Base-by-base conservation (phyloP, 2,113 vertebrate species). In the Chloroceryle aenea region DNA sequence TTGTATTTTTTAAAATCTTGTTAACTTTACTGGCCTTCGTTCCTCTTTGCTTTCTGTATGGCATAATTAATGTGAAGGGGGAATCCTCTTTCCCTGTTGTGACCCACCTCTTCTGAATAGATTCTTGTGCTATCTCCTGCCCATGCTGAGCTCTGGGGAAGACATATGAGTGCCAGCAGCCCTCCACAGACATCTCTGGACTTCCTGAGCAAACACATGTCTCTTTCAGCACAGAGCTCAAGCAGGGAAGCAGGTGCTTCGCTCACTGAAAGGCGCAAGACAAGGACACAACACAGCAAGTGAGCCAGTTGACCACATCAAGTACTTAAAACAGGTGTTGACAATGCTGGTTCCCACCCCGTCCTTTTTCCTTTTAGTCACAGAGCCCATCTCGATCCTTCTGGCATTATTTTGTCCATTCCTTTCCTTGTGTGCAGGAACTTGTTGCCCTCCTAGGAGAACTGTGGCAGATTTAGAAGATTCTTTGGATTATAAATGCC, bases 11-110 rank as follows among this genome's bases (percentile, higher is more conserved):
- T 81, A 91, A 53, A 45, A 26, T 95, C 88, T 64, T 67, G 88
- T 97, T 97, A 97, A 97, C 97, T 97, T 84, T 75, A 97, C 97
- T 98, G 96, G 97, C 95, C 93, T 98, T 97, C 91, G 81, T 97
- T 96, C 96, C 96, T 94, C 63, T 97, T 94, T 96, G 97, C 98
- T 98, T 88, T 97, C 96, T 97, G 92, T 97, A 93, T 95, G 97
- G 96, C 93, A 14, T 97, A 95, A 98, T 97, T 98, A 97, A 98
- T 73, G 81, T 77, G 85, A 95, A 96, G 92, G 89, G 91, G 92
- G 47, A 32, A 92, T 61, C 78, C 67, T 93, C 83, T 86, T 92
- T 83, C 92, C 76, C 20, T 92, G 93, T 96, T 78, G 43, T 82
- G 45, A 55, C 89, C 97, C 91, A 50, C 83, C 74, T 91, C 90